A percentile compares a stretch with the other conserved stretches of the same genome.
Evolutionary conservation across 2,888 invertebrate species (phyloP).

Genomic region (Phrixothrix hirtus): DNA sequence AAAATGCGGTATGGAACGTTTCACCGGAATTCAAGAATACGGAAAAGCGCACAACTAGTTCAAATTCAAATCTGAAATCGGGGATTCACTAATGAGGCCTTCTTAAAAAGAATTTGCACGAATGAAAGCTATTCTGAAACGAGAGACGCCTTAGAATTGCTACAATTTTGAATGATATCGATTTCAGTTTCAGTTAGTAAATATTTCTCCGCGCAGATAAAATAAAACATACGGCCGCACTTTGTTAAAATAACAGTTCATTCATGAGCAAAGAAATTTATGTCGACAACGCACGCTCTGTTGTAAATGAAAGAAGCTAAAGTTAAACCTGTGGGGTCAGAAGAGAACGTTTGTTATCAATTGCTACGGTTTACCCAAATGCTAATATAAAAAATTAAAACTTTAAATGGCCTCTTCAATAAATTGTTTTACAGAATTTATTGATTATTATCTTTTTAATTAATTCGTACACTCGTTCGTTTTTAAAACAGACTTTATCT

Average conservation of each 20-base stretch:
- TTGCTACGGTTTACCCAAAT: constrained; percentile 23
- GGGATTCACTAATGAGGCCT: constrained; percentile 35
- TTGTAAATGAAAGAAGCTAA: constrained; percentile 32
- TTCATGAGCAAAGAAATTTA: constrained; percentile 38
- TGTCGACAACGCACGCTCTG: constrained; percentile 39
- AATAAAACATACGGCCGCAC: constrained; percentile 32
- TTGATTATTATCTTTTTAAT: too few species aligned
- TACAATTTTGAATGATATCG: too few species aligned
- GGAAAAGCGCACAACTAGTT: constrained; percentile 40
- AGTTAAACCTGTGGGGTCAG: constrained; percentile 33
- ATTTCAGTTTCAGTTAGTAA: constrained; percentile 20
- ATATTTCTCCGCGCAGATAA: constrained; percentile 28
- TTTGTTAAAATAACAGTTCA: constrained; percentile 37
- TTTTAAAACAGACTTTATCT: too few species aligned
- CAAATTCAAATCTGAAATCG: constrained; percentile 38
- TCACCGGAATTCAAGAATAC: constrained; percentile 44
- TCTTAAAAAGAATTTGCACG: constrained; percentile 13
- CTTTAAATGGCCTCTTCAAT: too few species aligned
- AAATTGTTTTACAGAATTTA: too few species aligned
- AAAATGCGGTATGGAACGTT: constrained; percentile 46
- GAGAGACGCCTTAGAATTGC: too few species aligned
- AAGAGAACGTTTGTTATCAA: constrained; percentile 31
- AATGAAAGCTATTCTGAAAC: constrained; percentile 12
- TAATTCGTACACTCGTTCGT: too few species aligned
- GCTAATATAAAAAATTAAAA: constrained; percentile 8